Evolutionary conservation across 2,797 vertebrate genomes (phyloP).

Genomic region (Nannoperca obscura): DNA sequence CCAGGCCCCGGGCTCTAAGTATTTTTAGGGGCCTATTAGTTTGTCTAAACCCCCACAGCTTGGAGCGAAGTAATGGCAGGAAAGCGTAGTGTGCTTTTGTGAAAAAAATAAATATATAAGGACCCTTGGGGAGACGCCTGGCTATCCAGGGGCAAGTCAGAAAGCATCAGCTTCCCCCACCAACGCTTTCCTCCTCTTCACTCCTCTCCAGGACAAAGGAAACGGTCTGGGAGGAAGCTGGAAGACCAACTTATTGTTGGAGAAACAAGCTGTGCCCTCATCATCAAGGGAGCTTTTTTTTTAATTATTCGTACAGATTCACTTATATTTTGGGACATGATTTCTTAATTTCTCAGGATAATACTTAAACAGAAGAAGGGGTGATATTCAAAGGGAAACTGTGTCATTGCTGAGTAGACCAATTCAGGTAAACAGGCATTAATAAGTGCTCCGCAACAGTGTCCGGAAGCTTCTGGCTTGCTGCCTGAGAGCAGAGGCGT

Average conservation of each 20-base stretch:
- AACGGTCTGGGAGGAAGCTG: constrained; percentile 73
- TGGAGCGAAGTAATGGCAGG: constrained; percentile 80
- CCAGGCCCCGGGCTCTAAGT: constrained; percentile 70
- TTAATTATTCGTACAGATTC: not conserved
- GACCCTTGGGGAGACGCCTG: constrained; percentile 72
- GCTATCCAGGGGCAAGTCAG: constrained; percentile 70
- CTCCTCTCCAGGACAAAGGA: constrained; percentile 80
- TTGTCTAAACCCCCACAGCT: constrained; percentile 82
- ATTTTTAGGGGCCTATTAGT: constrained; percentile 87
- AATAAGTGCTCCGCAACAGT: constrained; percentile 56
- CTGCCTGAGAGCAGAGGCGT: constrained; percentile 74
- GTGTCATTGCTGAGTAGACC: constrained; percentile 42
- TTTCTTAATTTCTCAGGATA: not conserved
- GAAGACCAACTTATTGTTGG: constrained; percentile 59
- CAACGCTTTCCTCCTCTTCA: constrained; percentile 72
- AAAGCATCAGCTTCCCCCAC: constrained; percentile 70
- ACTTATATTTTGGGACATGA: not conserved
- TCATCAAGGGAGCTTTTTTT: not conserved
- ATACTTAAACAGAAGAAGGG: not conserved
- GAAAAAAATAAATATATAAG: constrained; percentile 74
- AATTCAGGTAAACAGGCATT: constrained; percentile 46
- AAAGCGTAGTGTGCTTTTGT: constrained; percentile 78
- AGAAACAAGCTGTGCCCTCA: constrained; percentile 62
- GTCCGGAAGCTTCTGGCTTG: constrained; percentile 73
- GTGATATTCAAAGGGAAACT: constrained; percentile 1